Evolutionary conservation across 2,797 vertebrate genomes (phyloP), one percentile per base, ranked within the genome.

Genomic region (Malurus leucopterus): DNA sequence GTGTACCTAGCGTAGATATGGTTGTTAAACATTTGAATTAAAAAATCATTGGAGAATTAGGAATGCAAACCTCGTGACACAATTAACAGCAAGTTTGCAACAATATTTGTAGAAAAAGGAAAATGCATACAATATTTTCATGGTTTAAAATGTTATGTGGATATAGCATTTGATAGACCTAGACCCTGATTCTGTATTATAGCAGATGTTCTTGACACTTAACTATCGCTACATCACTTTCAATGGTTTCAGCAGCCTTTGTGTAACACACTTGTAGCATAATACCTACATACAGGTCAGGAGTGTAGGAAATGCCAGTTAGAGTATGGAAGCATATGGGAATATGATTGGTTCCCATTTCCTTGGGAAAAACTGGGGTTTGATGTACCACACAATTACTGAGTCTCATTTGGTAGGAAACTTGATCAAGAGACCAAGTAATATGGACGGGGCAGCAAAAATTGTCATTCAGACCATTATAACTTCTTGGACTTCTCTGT

Each of bases 1-100:
- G 79, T 95, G 93, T 97, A 94, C 89, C 95, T 96, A 96, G 92
- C 72, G 3, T 97, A 97, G 96, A 96, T 95, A 93, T 93, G 91
- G 86, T 92, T 93, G 95, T 94, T 96, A 88, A 91, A 86, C 74
- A 85, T 95, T 88, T 92, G 84, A 93, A 73, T 92, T 96, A 92
- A 86, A 86, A 93, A 92, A 84, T 92, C 88, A 91, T 92, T 74
- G 80, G 83, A 90, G 55, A 93, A 65, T 58, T 86, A 85, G 94
- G 85, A 94, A 94, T 83, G 94, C 88, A 13, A 96, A 94, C 88
- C 69, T 88, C 9, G 74, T 94, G 90, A 95, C 89, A 73, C 87
- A 89, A 82, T 90, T 88, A 92, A 94, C 93, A 90, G 59, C 94
- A 91, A 88, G 84, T 93, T 95, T 95, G 89, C 88, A 87, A 57